Evolutionary conservation across 2,797 vertebrate species (phyloP), one percentile per base, ranked within the genome.

Genomic region (Sitta carolinensis): DNA sequence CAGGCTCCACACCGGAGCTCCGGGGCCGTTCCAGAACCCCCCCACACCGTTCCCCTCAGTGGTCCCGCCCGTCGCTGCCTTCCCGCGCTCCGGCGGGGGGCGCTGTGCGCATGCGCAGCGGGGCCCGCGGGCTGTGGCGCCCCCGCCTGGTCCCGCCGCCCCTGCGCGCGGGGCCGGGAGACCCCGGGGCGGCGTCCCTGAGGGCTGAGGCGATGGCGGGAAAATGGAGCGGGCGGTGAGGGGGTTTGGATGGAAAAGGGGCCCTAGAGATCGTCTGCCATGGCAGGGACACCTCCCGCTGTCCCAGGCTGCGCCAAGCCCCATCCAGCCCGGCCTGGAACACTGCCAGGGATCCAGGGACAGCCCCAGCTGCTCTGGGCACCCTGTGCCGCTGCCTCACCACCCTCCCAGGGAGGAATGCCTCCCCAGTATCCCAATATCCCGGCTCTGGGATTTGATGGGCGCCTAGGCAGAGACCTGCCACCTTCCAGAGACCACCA

Each of bases 201-300:
- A 43, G 74, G 51, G 34, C 30, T 2, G 66, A 7, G 64, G 19
- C 8, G 7, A 5, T 72, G 84, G 43, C 74, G 66, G 66, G 18
- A 11, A 10, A 5, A 0, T 26, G 26, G 6, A n/a, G n/a, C n/a
- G 6, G 7, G 1, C 4, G 0, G 5, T 2, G 34, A 47, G 7
- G 9, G 10, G 11, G 5, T 7, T 16, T 8, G 10, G 3, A 32
- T 16, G n/a, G 8, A 16, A 21, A 14, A 34, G 2, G 8, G 10
- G 22, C 8, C 11, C 1, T 11, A 34, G 30, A 47, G 7, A 51
- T 45, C 12, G 5, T 7, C 17, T 40, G 40, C 40, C 40, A 13
- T 43, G 36, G 16, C n/a, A 26, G 5, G 9, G 52, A 40, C 45
- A 26, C 5, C 8, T 73, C 1, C 45, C 43, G 2, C 16, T 4